A percentile compares a stretch with the other conserved stretches of the same genome.
Conservation (phyloP, 2,113 vertebrate genomes). For the Fregata magnificens region DNA sequence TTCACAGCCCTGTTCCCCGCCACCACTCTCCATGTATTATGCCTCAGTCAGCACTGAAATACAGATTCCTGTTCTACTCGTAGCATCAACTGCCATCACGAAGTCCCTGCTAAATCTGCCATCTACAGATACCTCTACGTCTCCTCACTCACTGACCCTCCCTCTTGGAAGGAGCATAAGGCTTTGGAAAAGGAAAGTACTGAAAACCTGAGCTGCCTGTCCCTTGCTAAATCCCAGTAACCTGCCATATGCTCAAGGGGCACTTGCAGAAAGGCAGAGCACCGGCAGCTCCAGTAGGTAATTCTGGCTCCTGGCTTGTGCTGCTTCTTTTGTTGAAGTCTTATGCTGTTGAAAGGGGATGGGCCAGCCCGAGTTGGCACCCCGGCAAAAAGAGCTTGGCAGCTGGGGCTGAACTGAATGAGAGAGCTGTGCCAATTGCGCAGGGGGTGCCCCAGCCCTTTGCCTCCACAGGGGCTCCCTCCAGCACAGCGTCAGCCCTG, state of each 20-base stretch:
- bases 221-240: not conserved
- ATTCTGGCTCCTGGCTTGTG: not conserved
- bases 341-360: not conserved
- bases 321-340: not conserved
- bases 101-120: not conserved
- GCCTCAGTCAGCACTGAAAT: not conserved
- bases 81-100: not conserved
- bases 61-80: not conserved
- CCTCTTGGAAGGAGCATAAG: not conserved
- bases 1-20: not conserved
- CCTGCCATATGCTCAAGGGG: accelerated
- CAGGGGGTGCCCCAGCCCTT: not conserved
- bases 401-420: not conserved
- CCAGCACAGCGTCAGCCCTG: not conserved
- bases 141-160: not conserved
- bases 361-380: accelerated
- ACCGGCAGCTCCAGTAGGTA: not conserved
- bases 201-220: not conserved
- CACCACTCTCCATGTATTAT: too few species aligned
- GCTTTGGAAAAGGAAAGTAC: not conserved
- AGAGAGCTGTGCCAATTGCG: not conserved
- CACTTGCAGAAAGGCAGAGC: not conserved
- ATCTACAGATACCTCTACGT: not conserved
- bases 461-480: not conserved
- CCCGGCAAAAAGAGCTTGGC: not conserved